Base-by-base conservation (phyloP, 1,140 invertebrate genomes). In the Nasonia longicornis region DNA sequence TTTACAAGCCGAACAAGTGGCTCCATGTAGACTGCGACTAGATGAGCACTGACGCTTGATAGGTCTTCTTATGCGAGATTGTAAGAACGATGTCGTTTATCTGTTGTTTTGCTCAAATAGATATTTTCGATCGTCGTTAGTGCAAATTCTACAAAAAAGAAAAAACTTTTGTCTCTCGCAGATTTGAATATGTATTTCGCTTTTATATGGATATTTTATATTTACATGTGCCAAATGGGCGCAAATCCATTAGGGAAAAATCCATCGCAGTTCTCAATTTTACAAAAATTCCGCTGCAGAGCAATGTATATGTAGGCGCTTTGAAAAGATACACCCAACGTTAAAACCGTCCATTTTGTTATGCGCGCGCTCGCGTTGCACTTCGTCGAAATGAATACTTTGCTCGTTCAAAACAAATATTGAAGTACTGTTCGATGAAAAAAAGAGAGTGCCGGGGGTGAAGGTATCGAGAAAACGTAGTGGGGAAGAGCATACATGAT, bases 251-350 rank as follows among this genome's bases (percentile, higher is more conserved):
- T 2, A 58, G 16, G 52, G 3, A 7, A n/a, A 14, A 48, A 72
- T 48, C 38, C 70, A 72, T 72, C 70, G 38, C 38, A 72, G 70
- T n/a, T 45, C 45, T 72, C 42, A 38, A 72, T 72, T 58, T 72
- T 72, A 26, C n/a, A 72, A 72, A 72, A 45, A 26, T 38, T 8
- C 26, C 12, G 38, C 38, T 8, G 3, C 38, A 7, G 31, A 31
- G 3, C 14, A 72, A 7, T 35, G 67, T 12, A 42, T 72, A 1
- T 10, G 16, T 20, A 38, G 38, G 38, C 8, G 38, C 20, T 58
- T 58, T 58, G 4, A 20, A 58, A 20, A 38, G 38, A 58, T 58
- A 58, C 16, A 20, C 7, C 4, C 52, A 58, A 20, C 52, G 52
- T 16, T 6, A 26, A 74, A 74, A 52, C n/a, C 20, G 48, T 58